These are phyloP conservation scores for Drosophila helvetica DNA, from an alignment of 2,888 invertebrate species.

Conservation along the genomic window DNA sequence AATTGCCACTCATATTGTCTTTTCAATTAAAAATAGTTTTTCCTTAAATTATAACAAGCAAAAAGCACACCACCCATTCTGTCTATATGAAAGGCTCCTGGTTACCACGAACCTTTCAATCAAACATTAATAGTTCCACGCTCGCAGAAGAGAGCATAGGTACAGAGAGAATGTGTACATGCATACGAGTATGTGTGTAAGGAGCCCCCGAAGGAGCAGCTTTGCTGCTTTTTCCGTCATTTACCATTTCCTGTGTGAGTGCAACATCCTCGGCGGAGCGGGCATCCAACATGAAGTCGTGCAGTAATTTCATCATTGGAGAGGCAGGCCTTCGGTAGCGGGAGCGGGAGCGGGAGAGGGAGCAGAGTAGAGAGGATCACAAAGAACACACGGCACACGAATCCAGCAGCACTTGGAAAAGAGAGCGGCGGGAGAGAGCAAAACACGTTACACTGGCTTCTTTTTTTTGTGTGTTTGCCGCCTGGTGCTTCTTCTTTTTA, in stretches of 20 bases:
- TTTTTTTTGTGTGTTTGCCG: conserved; percentile 20
- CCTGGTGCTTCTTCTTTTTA: conserved; percentile 37
- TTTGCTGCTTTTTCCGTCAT: conserved; percentile 8
- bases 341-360: conserved; percentile 12
- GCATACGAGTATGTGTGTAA: not conserved
- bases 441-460: conserved; percentile 45
- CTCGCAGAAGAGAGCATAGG: conserved; percentile 3
- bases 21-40: no score
- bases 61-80: no score
- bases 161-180: not conserved
- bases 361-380: conserved; percentile 6
- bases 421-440: conserved; percentile 44
- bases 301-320: conserved; percentile 83
- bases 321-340: conserved; percentile 46
- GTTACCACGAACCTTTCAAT: conserved; percentile 6
- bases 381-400: conserved; percentile 46
- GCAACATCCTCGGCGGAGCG: conserved; percentile 83
- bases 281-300: conserved; percentile 84
- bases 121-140: conserved; percentile 23
- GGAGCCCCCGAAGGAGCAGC: not conserved
- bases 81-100: conserved; percentile 1
- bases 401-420: conserved; percentile 47
- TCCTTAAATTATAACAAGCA: no score
- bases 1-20: no score
- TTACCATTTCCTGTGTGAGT: conserved; percentile 84